These are phyloP conservation scores for Nothura maculosa DNA, from an alignment of 2,797 vertebrate species.

Conservation along the genomic window DNA sequence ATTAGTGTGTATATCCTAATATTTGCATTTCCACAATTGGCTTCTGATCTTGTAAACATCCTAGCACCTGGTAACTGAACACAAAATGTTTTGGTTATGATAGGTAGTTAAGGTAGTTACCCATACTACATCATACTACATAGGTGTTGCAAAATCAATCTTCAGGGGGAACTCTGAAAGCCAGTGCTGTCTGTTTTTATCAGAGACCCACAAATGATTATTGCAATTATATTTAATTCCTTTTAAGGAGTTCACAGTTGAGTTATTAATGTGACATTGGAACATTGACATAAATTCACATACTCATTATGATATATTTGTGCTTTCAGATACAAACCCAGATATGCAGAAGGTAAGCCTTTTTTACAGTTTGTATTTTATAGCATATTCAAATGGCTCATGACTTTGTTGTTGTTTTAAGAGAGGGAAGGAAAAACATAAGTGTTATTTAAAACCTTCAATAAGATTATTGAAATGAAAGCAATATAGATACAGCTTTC, in stretches of 20 bases:
- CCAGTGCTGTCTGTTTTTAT: neutral
- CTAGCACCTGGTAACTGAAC: neutral
- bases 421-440: neutral
- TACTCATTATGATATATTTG: neutral
- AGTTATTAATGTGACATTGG: neutral
- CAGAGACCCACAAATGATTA: neutral
- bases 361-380: neutral
- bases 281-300: neutral
- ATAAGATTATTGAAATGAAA: neutral
- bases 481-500: neutral
- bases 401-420: neutral
- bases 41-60: neutral
- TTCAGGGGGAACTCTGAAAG: neutral
- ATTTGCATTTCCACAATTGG: neutral
- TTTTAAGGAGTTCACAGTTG: neutral
- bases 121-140: no score
- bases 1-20: neutral
- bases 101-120: neutral
- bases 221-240: neutral
- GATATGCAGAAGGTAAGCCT: conserved; percentile 85
- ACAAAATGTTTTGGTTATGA: neutral
- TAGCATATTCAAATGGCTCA: neutral
- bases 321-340: conserved; percentile 82
- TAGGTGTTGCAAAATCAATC: neutral
- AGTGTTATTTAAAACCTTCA: neutral